Conservation (phyloP, 2,888 invertebrate species). For the Dasypolia templi region DNA sequence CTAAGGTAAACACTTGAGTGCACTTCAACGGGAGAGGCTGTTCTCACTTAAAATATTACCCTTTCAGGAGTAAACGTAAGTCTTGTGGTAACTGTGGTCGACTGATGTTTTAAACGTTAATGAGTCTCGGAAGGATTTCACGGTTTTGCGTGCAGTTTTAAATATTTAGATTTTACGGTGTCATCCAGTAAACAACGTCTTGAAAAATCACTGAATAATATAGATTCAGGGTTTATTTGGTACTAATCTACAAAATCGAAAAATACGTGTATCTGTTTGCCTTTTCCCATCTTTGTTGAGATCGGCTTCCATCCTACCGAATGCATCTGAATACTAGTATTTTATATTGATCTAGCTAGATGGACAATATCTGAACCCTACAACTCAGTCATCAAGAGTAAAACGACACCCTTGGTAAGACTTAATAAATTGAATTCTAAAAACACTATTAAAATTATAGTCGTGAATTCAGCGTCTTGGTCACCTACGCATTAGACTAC, state of each 20-base stretch:
- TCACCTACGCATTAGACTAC: background rate
- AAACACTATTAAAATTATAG: background rate
- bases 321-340: no score
- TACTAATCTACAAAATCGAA: background rate
- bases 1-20: conserved; percentile 83
- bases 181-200: no score
- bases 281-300: no score
- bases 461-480: background rate
- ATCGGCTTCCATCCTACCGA: no score
- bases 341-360: no score
- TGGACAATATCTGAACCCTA: no score
- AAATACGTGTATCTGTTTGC: no score
- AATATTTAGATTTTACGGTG: background rate
- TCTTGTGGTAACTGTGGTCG: conserved; percentile 70
- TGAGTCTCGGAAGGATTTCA: conserved; percentile 47
- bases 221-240: background rate
- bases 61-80: conserved; percentile 85
- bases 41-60: conserved; percentile 87
- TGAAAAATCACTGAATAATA: background rate
- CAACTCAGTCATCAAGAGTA: no score
- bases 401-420: no score
- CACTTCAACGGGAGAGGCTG: conserved; percentile 79
- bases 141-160: conserved; percentile 5
- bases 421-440: background rate
- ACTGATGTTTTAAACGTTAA: conserved; percentile 75